Base-by-base conservation (phyloP, 1,140 invertebrate species). In the Atta colombica region DNA sequence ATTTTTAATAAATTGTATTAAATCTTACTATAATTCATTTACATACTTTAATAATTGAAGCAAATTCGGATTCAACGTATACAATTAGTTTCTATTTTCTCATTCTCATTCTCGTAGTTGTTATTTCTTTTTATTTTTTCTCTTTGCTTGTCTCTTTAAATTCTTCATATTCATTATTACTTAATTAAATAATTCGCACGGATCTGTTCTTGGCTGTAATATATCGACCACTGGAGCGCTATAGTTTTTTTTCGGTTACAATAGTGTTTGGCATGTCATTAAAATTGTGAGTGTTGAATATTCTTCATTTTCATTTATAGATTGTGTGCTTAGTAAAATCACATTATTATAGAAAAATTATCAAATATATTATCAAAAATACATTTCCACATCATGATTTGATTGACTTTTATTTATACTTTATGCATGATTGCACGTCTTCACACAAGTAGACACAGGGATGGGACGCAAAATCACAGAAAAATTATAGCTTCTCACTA, bases 221-320 rank as follows among this genome's bases (percentile, higher is more conserved):
- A 61, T 75, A 61, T 84, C 6, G 51, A 87, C 53, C 28, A 85
- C 80, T 90, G 65, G 71, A 88, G 60, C 12, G 77, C n/a, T 86
- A 90, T 90, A 90, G 82, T 90, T 91, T 88, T 90, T 88, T 91
- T 84, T 89, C 66, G 60, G 35, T 68, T 61, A 45, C 31, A 39
- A 77, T 61, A 72, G 66, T 84, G 21, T 75, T 77, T 80, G 55
- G n/a, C 58, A 66, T 66, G 25, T 16, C 45, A 88, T 39, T 71
- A 25, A 55, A 51, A 31, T 82, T 82, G 21, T 60, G 68, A 82
- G 18, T 75, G 69, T 84, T 84, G 55, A n/a, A 51, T 84, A 51
- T 31, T 55, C 21, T 58, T 84, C 55, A 51, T 51, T 74, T 63
- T 74, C n/a, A 63, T 51, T 61, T 84, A 61, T 60, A 61, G 16